A percentile compares a stretch with the other conserved stretches of the same genome.
Evolutionary conservation across 2,113 vertebrate species (phyloP).

Genomic region (Noctilio leporinus): DNA sequence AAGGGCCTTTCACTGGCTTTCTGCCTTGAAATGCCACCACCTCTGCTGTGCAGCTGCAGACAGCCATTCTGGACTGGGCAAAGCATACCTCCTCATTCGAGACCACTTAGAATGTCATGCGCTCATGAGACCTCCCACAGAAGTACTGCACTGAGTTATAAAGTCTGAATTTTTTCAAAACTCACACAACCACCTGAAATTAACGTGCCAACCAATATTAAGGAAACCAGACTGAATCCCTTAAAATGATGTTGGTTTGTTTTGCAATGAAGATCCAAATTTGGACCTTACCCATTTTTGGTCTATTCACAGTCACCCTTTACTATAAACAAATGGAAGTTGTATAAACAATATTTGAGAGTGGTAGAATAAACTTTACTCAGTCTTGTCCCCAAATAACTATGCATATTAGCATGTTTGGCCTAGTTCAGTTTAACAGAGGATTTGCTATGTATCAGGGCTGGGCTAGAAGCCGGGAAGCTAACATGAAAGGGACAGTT

Average conservation of each 20-base stretch:
- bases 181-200: not conserved
- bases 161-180: not conserved
- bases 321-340: not conserved
- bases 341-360: slow-evolving; percentile 8
- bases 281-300: not conserved
- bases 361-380: not conserved
- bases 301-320: not conserved
- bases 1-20: slow-evolving; percentile 33
- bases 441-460: not conserved
- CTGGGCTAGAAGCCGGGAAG: not conserved
- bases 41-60: slow-evolving; percentile 22
- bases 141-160: not conserved
- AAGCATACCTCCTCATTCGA: not conserved
- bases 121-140: not conserved
- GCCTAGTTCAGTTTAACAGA: not conserved
- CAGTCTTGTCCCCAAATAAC: not conserved
- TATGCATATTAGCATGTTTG: not conserved
- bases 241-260: not conserved
- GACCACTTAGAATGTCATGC: not conserved
- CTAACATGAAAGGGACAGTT: not conserved
- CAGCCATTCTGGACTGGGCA: slow-evolving; percentile 1
- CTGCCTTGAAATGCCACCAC: slow-evolving; percentile 39
- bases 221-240: not conserved
- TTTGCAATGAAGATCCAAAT: not conserved
- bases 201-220: not conserved